Evolutionary conservation across 2,113 vertebrate genomes (phyloP), one percentile per base, ranked within the genome.

Genomic region (Myxocyprinus asiaticus): DNA sequence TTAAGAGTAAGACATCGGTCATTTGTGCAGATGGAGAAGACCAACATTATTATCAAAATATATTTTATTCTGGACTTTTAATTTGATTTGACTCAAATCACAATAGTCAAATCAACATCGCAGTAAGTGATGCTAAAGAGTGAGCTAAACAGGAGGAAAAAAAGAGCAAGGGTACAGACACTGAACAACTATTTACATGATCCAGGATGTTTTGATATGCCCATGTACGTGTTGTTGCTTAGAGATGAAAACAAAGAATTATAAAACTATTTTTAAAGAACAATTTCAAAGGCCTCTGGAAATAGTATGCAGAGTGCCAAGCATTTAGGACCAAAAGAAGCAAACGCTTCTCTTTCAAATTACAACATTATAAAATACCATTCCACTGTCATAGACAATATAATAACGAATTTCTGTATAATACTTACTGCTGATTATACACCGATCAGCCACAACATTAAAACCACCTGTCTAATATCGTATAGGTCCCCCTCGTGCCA

Each of bases 41-140:
- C 33, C 78, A 6, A 89, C 47, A 9, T 76, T 96, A 94, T 96
- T 98, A 98, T 98, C 97, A 99, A 99, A 99, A 99, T 99, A 99
- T 95, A 98, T 96, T 98, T 99, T 99, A 98, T 98, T 99, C 96
- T 97, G 97, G 95, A 98, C 95, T 95, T 96, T 95, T 33, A 94
- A 96, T 97, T 94, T 33, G 94, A 96, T 97, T 94, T 94, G 95
- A 97, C 94, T 95, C 94, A 95, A 96, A 95, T 95, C 95, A 95
- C 95, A 97, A 95, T 95, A 95, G 94, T 97, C 96, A 96, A 96
- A 96, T 95, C 94, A 94, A 95, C 94, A 95, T 94, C 91, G 94
- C 91, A 94, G 94, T 91, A 93, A 78, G 75, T 33, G 93, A 92
- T 87, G 94, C 94, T 94, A 93, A 87, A 87, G 73, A 72, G 66